Base-by-base conservation (phyloP, 1,140 invertebrate genomes). In the Acromyrmex charruanus region DNA sequence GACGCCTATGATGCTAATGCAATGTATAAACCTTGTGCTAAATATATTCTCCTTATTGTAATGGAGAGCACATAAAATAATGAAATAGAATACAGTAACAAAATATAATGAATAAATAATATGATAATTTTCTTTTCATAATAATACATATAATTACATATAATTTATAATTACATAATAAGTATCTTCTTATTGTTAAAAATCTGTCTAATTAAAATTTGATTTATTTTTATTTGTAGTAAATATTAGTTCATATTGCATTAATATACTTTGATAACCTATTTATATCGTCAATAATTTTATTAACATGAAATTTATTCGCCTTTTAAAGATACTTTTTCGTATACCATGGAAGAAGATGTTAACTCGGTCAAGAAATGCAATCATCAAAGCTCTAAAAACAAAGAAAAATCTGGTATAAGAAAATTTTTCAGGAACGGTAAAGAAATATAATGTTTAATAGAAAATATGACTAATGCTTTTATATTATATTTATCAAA, bases 11-110 rank as follows among this genome's bases (percentile, higher is more conserved):
- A 49, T 71, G 28, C 39, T 74, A 49, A 21, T 63, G 69, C 77
- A 80, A 68, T 80, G 21, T 53, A 72, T 65, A 75, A 75, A 28
- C 55, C 55, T 84, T 75, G 69, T 49, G 80, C 69, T 84, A 84
- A 74, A 84, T 61, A 75, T 84, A 84, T 84, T 74, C 14, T 84
- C 69, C 6, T 14, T 55, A 74, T 74, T 84, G 25, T 82, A 18
- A 82, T 25, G 39, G 18, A 49, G 6, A 31, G 25, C 39, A 49
- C 49, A 84, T n/a, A 71, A 59, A 74, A 9, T 44, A 25, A 74
- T 63, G 7, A 84, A 35, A 12, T 82, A 59, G n/a, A 61, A 18
- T 39, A 0, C 31, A 53, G 28, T 18, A 59, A 44, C 6, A 14
- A n/a, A 12, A 44, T 10, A 28, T 9, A 2, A 7, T 14, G 1